Evolutionary conservation across 2,113 vertebrate species (phyloP).

Genomic region (Grus americana): DNA sequence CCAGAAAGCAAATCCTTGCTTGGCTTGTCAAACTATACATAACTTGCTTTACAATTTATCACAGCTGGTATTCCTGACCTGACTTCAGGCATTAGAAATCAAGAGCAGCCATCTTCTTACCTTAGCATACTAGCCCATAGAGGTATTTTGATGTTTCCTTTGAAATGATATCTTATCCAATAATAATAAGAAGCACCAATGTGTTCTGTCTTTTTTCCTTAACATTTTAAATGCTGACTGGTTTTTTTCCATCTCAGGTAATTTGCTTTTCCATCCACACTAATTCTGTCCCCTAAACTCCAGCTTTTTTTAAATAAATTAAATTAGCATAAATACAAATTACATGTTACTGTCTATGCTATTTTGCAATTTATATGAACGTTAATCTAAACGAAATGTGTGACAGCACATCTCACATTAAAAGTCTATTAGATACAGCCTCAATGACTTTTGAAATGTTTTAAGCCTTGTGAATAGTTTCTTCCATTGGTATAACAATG

Average conservation of each 20-base stretch:
- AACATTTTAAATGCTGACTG: constrained; percentile 13
- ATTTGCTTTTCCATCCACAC: neutral
- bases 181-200: neutral
- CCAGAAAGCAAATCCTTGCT: constrained; percentile 50
- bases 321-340: neutral
- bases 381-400: neutral
- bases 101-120: constrained; percentile 25
- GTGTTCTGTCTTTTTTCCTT: neutral
- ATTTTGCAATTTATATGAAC: neutral
- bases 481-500: neutral
- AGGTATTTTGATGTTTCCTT: constrained; percentile 56
- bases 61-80: constrained; percentile 69
- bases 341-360: neutral
- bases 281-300: neutral
- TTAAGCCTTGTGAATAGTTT: neutral
- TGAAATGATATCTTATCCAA: constrained; percentile 12
- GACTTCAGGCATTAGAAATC: constrained; percentile 66
- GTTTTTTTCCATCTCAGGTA: neutral
- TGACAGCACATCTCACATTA: neutral
- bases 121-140: neutral
- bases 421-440: neutral
- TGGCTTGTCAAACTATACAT: constrained; percentile 56
- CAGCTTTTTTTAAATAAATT: neutral
- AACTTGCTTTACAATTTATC: constrained; percentile 66
- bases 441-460: neutral